Evolutionary conservation across 2,113 vertebrate species (phyloP).

Genomic region (Apus apus): DNA sequence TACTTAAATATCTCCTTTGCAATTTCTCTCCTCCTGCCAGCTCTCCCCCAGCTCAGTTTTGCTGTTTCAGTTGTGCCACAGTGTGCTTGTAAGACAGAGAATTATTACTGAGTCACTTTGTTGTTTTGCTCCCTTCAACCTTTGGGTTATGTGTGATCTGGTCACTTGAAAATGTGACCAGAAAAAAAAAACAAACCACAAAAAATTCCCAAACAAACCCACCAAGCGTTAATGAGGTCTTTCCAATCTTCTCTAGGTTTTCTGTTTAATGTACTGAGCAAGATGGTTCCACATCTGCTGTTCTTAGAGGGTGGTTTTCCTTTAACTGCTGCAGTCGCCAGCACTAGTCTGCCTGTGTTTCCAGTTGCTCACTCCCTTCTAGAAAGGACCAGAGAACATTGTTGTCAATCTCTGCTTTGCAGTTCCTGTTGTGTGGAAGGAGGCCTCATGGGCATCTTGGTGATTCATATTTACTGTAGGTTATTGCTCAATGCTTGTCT

Average conservation of each 20-base stretch:
- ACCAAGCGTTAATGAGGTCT: neutral
- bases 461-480: slow-evolving; percentile 62
- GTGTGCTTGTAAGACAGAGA: neutral
- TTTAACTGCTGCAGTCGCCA: neutral
- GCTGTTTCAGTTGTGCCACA: neutral
- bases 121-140: neutral
- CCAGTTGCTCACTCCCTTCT: neutral
- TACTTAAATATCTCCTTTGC: slow-evolving; percentile 34
- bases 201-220: neutral
- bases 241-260: neutral
- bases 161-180: neutral
- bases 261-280: neutral
- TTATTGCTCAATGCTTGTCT: slow-evolving; percentile 43
- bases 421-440: slow-evolving; percentile 6
- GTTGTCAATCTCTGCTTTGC: neutral
- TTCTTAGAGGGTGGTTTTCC: neutral
- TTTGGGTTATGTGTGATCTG: neutral
- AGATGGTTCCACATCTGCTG: neutral
- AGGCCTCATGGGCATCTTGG: neutral
- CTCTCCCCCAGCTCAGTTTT: neutral
- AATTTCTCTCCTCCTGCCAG: neutral
- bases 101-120: slow-evolving; percentile 29
- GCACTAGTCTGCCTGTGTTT: neutral
- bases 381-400: neutral
- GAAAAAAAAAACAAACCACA: neutral